Evolutionary conservation across 2,888 invertebrate species (phyloP).

Genomic region (Lasioglossum calceatum): DNA sequence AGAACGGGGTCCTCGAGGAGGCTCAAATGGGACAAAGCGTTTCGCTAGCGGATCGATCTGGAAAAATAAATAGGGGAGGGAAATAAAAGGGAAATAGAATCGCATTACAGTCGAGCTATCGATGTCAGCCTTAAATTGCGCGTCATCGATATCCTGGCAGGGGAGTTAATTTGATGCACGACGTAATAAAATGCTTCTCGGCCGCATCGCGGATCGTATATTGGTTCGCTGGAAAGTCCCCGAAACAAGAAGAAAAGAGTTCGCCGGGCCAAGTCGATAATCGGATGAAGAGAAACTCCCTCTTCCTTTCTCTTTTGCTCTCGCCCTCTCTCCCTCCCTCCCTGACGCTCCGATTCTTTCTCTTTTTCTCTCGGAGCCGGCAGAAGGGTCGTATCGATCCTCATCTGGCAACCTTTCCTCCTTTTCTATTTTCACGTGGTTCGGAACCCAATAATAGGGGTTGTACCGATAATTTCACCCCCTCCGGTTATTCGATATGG

Average conservation of each 20-base stretch:
- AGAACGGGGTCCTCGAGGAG: neutral
- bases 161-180: constrained; percentile 59
- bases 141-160: constrained; percentile 42
- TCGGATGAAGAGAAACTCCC: constrained; percentile 69
- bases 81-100: constrained; percentile 1
- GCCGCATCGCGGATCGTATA: constrained; percentile 50
- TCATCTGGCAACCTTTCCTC: constrained; percentile 66
- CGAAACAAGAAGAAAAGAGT: constrained; percentile 64
- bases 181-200: constrained; percentile 58
- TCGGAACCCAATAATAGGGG: constrained; percentile 77
- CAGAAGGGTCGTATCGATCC: constrained; percentile 67
- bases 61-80: neutral
- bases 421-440: constrained; percentile 72
- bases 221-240: constrained; percentile 59
- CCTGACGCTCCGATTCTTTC: neutral
- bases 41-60: neutral
- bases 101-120: constrained; percentile 26
- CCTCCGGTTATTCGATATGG: constrained; percentile 78
- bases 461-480: constrained; percentile 79
- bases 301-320: neutral
- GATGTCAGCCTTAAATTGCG: constrained; percentile 44
- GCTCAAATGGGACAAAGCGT: neutral
- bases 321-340: constrained; percentile 19
- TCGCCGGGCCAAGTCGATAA: constrained; percentile 68
- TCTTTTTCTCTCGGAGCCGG: neutral